Base-by-base conservation (phyloP, 2,888 invertebrate genomes). In the Limenitis camilla region DNA sequence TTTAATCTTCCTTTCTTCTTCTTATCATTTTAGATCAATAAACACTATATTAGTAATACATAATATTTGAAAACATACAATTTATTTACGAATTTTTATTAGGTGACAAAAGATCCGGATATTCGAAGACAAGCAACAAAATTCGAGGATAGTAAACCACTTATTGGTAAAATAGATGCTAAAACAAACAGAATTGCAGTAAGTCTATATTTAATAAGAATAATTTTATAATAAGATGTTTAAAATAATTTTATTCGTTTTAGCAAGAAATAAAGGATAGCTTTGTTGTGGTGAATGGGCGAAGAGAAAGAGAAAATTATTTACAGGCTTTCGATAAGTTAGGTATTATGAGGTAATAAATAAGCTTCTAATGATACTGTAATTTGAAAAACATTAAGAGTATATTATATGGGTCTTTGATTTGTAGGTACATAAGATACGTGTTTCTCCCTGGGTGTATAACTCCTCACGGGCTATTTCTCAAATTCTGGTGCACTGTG, bases 181-280 rank as follows among this genome's bases (percentile, higher is more conserved):
- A 86, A 85, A 67, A 81, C 65, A 35, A 86, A 85, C 59, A 71
- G 81, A 60, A 76, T 86, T 55, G 72, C 85, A 66, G 86, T 86
- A 71, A 76, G 65, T 68, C 5, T 6, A 30, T 27, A 32, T 42
- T n/a, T n/a, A 10, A 2, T 4, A 43, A 5, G 27, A 11, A 35
- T n/a, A 9, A 10, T 36, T 35, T 36, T 10, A 10, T 5, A 6
- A 10, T 8, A n/a, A n/a, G n/a, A n/a, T n/a, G n/a, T n/a, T n/a
- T n/a, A n/a, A n/a, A n/a, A n/a, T n/a, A n/a, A n/a, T n/a, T 30
- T 8, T 42, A 46, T 36, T 29, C 5, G 53, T 78, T 78, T 43
- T 58, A 85, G 84, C 76, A 79, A 80, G 87, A 86, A 72, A 72
- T 85, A 70, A 84, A 81, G 60, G 85, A 87, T 71, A 86, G 87